Percentiles rank a stretch among this genome's conserved stretches.
Conservation (phyloP, 2,888 invertebrate species). For the Serrognathus titanus region DNA sequence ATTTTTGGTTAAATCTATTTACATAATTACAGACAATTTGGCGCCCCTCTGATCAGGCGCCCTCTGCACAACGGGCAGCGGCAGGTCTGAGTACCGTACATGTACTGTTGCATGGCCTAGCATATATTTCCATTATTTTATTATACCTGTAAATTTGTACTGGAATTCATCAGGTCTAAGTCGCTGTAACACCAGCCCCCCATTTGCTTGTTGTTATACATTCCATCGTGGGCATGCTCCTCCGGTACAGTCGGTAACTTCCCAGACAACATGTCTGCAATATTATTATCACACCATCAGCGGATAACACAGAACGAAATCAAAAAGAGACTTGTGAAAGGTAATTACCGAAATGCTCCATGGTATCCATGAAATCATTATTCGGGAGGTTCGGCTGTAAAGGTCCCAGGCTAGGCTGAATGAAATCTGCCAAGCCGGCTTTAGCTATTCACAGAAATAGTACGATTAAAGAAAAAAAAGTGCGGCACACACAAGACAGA, state of each 20-base stretch:
- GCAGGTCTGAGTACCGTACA: too few species aligned
- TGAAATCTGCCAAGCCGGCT: conserved; percentile 90
- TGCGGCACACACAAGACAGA: background rate
- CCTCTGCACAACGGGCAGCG: too few species aligned
- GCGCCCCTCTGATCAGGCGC: too few species aligned
- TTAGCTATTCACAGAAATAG: conserved; percentile 57
- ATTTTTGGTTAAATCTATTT: too few species aligned
- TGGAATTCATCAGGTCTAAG: conserved; percentile 30
- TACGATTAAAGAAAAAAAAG: background rate
- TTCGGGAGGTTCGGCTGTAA: conserved; percentile 83
- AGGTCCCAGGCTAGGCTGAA: conserved; percentile 96
- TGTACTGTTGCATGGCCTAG: too few species aligned
- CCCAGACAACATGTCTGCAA: conserved; percentile 54
- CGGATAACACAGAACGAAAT: background rate
- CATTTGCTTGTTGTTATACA: conserved; percentile 16
- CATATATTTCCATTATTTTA: too few species aligned
- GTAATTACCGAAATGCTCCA: conserved; percentile 57
- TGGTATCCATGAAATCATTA: conserved; percentile 90
- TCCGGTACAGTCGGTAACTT: conserved; percentile 62
- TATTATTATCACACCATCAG: background rate
- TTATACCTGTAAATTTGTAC: conserved; percentile 22
- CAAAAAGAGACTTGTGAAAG: too few species aligned
- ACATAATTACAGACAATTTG: too few species aligned
- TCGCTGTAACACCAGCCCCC: conserved; percentile 35
- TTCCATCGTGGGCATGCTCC: conserved; percentile 44